Percentiles rank a stretch among this genome's conserved stretches.
phyloP scores from a whole-genome alignment of 2,797 vertebrate genomes.

The Fistularia commersonii region DNA sequence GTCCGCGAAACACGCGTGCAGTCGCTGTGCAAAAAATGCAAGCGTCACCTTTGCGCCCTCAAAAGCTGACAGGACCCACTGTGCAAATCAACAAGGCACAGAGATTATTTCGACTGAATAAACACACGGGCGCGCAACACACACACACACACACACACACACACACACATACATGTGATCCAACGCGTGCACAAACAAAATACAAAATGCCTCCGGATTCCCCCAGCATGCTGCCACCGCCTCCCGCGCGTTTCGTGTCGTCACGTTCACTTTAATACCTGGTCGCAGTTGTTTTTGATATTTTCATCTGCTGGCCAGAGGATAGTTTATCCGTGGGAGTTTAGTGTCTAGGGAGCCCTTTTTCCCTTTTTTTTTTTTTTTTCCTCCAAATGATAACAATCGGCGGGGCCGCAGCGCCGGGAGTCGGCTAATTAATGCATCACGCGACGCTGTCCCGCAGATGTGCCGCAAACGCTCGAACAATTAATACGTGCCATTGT shows the following conservation, averaged over 20 bases:
- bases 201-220: constrained; percentile 51
- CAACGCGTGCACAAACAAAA: no score
- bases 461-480: constrained; percentile 59
- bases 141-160: constrained; percentile 11
- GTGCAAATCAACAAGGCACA: constrained; percentile 20
- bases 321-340: constrained; percentile 72
- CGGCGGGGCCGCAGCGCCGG: constrained; percentile 48
- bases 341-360: constrained; percentile 47
- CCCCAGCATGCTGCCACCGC: constrained; percentile 56
- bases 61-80: no score
- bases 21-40: constrained; percentile 3
- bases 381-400: constrained; percentile 59
- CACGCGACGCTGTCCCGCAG: constrained; percentile 44
- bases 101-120: constrained; percentile 16
- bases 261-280: constrained; percentile 50
- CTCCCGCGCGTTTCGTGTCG: constrained; percentile 47
- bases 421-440: constrained; percentile 66
- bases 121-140: no score
- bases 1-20: constrained; percentile 4
- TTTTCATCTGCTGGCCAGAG: constrained; percentile 69
- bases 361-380: constrained; percentile 10
- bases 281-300: constrained; percentile 70
- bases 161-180: constrained; percentile 6
- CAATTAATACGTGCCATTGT: constrained; percentile 72
- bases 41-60: constrained; percentile 10